Base-by-base conservation (phyloP, 1,140 invertebrate species). In the Marisa cornuarietis region DNA sequence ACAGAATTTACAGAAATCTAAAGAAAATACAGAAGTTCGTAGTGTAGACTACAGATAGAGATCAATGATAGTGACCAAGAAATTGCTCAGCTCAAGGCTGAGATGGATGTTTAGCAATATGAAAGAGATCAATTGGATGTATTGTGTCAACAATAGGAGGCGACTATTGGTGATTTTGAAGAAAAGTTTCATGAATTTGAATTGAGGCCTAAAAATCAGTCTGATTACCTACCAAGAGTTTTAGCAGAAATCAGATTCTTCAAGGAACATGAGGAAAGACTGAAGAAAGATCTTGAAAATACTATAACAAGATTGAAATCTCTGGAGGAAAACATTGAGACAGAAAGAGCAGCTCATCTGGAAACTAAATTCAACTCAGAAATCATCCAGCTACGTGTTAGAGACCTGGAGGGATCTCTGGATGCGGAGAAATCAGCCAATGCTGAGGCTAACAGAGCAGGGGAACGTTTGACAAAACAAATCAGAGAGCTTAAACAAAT, bases 351-450 rank as follows among this genome's bases (percentile, higher is more conserved):
- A 42, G 84, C 88, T 73, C 88, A 90, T 82, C 80, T 90, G 31
- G 88, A 90, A 79, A 87, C 88, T 16, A 90, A 90, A 71, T 90
- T 90, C 69, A 90, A 89, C 80, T 88, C 88, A 6, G 89, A 90
- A 83, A 88, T 90, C 77, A 85, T 89, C 22, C 89, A 90, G 85
- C 76, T 89, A 20, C 78, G 87, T 51, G 85, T 89, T 5, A 83
- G 86, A 80, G 88, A 90, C 74, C 72, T 89, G 49, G 88, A 90
- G 24, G 82, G 85, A n/a, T 85, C 86, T 7, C 65, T 89, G n/a
- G 86, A 90, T 26, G 82, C 87, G 20, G 88, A 89, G 75, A 88
- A 88, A 62, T 87, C 85, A 31, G 83, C 87, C 13, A 87, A 87
- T 58, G 81, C 80, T 71, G 88, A 89, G 73, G 84, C 85, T 10